Conservation (phyloP, 2,888 invertebrate genomes). For the Ernsta delagoae region DNA sequence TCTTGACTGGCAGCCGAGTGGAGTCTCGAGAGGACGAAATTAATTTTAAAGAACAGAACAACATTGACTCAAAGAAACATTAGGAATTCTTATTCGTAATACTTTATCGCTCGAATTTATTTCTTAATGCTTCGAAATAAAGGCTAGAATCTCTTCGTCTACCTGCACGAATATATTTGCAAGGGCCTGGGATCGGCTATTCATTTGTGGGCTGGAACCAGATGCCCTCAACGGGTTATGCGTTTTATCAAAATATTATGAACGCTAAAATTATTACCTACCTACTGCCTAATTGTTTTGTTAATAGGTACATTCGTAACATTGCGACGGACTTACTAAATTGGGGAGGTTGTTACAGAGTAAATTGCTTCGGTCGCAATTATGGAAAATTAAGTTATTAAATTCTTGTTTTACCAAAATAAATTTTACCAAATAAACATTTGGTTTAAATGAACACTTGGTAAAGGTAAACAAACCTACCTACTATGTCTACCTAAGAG, state of each 20-base stretch:
- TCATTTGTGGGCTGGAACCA: conserved; percentile 69
- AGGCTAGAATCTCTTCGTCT: conserved; percentile 21
- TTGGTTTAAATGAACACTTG: background rate
- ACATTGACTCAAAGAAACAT: conserved; percentile 44
- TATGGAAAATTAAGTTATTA: conserved; percentile 10
- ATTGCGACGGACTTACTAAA: conserved; percentile 40
- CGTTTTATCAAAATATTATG: conserved; percentile 62
- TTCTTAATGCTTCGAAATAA: conserved; percentile 46
- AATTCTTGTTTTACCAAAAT: conserved; percentile 4
- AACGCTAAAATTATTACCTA: conserved; percentile 60
- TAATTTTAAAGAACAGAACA: conserved; percentile 78
- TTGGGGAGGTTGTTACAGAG: conserved; percentile 22
- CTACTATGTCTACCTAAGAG: too few relatives aligned
- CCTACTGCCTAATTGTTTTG: conserved; percentile 68
- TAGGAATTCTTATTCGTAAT: background rate
- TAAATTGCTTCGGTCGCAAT: conserved; percentile 29
- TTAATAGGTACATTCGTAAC: conserved; percentile 61
- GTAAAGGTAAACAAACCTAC: too few relatives aligned
- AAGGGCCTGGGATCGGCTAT: conserved; percentile 51
- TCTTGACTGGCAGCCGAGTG: conserved; percentile 62
- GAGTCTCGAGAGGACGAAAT: conserved; percentile 77
- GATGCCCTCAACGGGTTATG: conserved; percentile 73
- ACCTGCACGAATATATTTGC: conserved; percentile 42
- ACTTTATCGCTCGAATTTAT: conserved; percentile 42
- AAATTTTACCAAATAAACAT: background rate